Evolutionary conservation across 2,888 invertebrate species (phyloP).

Genomic region (Drosophila lacicola): DNA sequence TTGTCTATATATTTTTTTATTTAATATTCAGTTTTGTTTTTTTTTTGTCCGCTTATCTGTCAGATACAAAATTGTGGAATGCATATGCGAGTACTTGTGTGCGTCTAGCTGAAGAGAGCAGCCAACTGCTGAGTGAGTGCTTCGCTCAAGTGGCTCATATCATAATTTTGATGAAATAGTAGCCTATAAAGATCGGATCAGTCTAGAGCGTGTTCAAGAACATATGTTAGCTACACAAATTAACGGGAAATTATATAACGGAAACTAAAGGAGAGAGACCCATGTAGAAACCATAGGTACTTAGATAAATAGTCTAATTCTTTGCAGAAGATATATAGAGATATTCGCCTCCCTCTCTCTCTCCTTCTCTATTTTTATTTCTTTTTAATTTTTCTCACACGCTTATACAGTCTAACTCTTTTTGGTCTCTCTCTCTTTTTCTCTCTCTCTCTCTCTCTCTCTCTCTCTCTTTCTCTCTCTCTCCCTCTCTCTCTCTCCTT

Average conservation of each 20-base stretch:
- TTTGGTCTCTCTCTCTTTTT: too few species aligned
- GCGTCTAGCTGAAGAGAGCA: slow-evolving; percentile 22
- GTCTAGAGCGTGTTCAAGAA: neutral
- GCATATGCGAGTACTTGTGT: slow-evolving; percentile 10
- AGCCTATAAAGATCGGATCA: slow-evolving; percentile 6
- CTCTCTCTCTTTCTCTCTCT: too few species aligned
- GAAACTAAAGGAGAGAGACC: neutral
- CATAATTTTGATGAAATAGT: slow-evolving; percentile 15
- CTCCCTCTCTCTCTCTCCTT: too few species aligned
- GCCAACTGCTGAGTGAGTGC: slow-evolving; percentile 51
- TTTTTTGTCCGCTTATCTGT: slow-evolving; percentile 30
- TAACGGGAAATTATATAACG: neutral
- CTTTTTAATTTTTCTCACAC: too few species aligned
- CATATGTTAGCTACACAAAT: neutral
- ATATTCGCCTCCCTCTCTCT: too few species aligned
- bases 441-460: too few species aligned
- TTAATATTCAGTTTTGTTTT: neutral
- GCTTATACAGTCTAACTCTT: too few species aligned
- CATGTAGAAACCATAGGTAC: too few species aligned
- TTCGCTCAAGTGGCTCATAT: slow-evolving; percentile 29
- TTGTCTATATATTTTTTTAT: too few species aligned
- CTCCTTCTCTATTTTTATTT: too few species aligned
- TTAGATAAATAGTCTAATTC: too few species aligned
- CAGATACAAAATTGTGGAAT: slow-evolving; percentile 28
- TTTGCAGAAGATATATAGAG: too few species aligned